A percentile compares a stretch with the other conserved stretches of the same genome.
phyloP scores from a whole-genome alignment of 2,888 invertebrate genomes.

The Caenorhabditis virilis region DNA sequence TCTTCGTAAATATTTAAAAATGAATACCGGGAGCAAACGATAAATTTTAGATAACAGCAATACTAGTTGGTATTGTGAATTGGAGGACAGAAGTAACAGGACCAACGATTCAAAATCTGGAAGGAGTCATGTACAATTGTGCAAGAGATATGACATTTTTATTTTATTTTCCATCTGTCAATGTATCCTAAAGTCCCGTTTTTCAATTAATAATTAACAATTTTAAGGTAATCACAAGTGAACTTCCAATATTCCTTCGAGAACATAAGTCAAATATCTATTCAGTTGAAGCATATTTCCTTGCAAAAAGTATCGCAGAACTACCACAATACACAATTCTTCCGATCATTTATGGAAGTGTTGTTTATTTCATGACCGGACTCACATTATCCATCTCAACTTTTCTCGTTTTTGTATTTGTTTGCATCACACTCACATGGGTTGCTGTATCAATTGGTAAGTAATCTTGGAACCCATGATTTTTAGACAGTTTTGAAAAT shows the following conservation, averaged over 20 bases:
- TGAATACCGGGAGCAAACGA: background rate
- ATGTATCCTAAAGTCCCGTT: slow-evolving; percentile 75
- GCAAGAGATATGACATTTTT: slow-evolving; percentile 83
- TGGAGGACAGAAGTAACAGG: slow-evolving; percentile 40
- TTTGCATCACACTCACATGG: slow-evolving; percentile 48
- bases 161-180: slow-evolving; percentile 88
- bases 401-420: slow-evolving; percentile 48
- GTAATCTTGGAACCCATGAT: background rate
- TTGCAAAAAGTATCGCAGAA: slow-evolving; percentile 80
- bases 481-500: slow-evolving; percentile 3
- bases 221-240: slow-evolving; percentile 83
- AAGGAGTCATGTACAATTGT: slow-evolving; percentile 62
- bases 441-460: slow-evolving; percentile 57
- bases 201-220: slow-evolving; percentile 1
- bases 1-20: background rate
- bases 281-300: slow-evolving; percentile 85
- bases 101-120: slow-evolving; percentile 52
- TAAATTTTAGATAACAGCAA: slow-evolving; percentile 45
- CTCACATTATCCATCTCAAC: background rate
- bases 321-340: slow-evolving; percentile 85
- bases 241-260: slow-evolving; percentile 85
- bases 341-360: slow-evolving; percentile 81
- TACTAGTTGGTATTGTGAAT: slow-evolving; percentile 55
- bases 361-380: slow-evolving; percentile 83
- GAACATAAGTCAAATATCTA: slow-evolving; percentile 91